Conservation (phyloP, 2,888 invertebrate genomes). For the Hanleya hanleyi region DNA sequence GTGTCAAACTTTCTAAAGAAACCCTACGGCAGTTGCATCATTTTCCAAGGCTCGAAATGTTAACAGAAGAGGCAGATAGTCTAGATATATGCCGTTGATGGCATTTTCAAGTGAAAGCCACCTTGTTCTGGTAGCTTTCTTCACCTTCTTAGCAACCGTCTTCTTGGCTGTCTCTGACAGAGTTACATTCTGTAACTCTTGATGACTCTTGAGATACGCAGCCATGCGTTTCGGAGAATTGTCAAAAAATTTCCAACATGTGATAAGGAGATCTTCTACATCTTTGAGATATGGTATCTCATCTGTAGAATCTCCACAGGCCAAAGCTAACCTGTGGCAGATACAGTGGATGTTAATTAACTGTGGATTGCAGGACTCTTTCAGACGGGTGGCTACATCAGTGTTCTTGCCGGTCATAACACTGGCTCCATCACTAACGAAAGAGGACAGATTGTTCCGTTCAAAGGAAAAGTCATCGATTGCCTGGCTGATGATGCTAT, state of each 20-base stretch:
- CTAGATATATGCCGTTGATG: conserved; percentile 24
- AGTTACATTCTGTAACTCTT: conserved; percentile 15
- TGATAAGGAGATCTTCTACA: conserved; percentile 26
- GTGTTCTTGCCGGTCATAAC: conserved; percentile 31
- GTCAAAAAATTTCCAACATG: conserved; percentile 37
- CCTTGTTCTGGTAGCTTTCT: conserved; percentile 36
- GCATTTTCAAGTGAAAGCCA: conserved; percentile 41
- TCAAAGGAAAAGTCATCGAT: conserved; percentile 8
- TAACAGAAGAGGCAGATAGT: conserved; percentile 26
- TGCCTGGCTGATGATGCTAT: conserved; percentile 29
- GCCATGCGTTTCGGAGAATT: conserved; percentile 42
- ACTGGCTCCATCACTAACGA: conserved; percentile 31
- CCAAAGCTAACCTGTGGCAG: conserved; percentile 36
- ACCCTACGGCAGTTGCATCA: conserved; percentile 33
- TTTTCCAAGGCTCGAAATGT: conserved; percentile 18
- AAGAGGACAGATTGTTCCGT: conserved; percentile 15
- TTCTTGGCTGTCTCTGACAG: conserved; percentile 15
- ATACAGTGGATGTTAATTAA: conserved; percentile 38
- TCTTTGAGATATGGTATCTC: conserved; percentile 30
- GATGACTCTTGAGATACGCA: conserved; percentile 30
- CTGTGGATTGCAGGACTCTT: conserved; percentile 10
- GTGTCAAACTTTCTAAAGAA: conserved; percentile 28
- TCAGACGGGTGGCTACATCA: conserved; percentile 31
- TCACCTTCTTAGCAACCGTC: conserved; percentile 25
- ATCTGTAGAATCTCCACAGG: conserved; percentile 29